Evolutionary conservation across 2,888 invertebrate genomes (phyloP).

Genomic region (Lutraria lutraria): DNA sequence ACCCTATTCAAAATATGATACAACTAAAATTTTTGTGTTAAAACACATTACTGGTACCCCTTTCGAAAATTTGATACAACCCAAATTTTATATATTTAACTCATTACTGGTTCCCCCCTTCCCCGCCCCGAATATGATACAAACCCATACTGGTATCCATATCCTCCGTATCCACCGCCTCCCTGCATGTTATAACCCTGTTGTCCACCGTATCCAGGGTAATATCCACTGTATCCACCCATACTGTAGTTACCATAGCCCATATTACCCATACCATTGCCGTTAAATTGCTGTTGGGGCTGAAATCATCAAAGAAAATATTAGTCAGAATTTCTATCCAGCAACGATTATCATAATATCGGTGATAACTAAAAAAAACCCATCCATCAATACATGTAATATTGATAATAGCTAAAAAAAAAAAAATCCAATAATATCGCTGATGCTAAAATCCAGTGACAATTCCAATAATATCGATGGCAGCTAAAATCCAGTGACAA

Average conservation of each 20-base stretch:
- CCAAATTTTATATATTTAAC: background rate
- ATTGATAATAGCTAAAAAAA: no score
- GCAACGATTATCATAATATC: background rate
- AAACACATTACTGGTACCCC: background rate
- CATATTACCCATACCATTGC: constrained; percentile 66
- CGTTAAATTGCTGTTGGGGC: constrained; percentile 68
- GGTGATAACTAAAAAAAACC: no score
- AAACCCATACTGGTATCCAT: constrained; percentile 78
- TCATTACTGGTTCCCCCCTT: background rate
- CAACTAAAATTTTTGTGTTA: background rate
- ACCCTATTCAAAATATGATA: background rate
- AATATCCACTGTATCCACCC: constrained; percentile 75
- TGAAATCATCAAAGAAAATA: constrained; percentile 51
- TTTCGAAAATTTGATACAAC: background rate
- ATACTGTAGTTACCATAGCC: constrained; percentile 76
- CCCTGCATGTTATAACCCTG: constrained; percentile 76
- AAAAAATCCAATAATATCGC: no score
- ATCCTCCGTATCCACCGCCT: constrained; percentile 67
- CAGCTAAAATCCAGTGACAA: no score
- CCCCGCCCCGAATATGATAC: constrained; percentile 21
- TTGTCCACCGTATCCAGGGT: constrained; percentile 68
- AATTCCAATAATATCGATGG: no score
- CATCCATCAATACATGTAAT: no score
- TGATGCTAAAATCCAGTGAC: no score
- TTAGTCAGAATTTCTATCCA: no score